Evolutionary conservation across 2,888 invertebrate genomes (phyloP).

Genomic region (Antitype chi): DNA sequence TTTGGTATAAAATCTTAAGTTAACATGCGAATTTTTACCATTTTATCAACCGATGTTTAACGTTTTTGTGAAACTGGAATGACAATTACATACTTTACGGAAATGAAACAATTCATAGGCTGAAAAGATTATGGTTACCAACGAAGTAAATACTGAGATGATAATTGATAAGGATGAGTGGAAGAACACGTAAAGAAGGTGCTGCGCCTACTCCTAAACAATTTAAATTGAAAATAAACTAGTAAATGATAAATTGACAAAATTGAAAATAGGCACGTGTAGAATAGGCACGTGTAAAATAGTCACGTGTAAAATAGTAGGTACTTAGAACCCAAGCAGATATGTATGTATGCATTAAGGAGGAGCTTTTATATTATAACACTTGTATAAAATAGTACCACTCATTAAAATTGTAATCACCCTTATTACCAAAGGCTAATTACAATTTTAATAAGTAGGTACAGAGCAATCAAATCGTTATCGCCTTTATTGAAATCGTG

Average conservation of each 20-base stretch:
- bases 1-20: background rate
- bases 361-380: background rate
- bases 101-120: background rate
- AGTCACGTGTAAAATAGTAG: slow-evolving; percentile 7
- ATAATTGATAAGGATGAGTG: background rate
- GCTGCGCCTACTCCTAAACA: background rate
- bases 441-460: background rate
- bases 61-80: background rate
- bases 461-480: slow-evolving; percentile 6
- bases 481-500: background rate
- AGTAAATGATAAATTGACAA: background rate
- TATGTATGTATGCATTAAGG: background rate
- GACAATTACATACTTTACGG: background rate
- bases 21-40: background rate
- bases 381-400: background rate
- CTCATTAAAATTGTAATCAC: slow-evolving; percentile 14
- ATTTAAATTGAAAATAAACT: no score
- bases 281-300: no score
- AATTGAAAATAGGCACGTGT: background rate
- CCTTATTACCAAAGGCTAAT: background rate
- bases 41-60: background rate
- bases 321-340: background rate
- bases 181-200: background rate
- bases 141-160: background rate
- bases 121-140: background rate